Conservation (phyloP, 2,888 invertebrate genomes). For the Aphodius granarius region DNA sequence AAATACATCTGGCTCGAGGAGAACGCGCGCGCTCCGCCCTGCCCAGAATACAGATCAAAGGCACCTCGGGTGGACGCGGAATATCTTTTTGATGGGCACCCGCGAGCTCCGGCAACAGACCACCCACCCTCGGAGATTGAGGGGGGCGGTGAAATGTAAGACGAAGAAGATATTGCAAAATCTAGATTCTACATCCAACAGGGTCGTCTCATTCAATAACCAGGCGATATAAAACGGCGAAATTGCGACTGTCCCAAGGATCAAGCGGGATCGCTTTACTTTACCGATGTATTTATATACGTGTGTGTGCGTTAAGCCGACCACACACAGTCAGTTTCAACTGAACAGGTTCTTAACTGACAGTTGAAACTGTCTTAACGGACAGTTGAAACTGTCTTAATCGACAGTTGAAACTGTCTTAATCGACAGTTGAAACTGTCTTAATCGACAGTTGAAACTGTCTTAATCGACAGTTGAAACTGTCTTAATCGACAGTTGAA, state of each 20-base stretch:
- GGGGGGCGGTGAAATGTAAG: neutral
- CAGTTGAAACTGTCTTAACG: too few species aligned
- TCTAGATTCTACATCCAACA: neutral
- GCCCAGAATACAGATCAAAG: neutral
- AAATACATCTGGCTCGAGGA: neutral
- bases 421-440: too few species aligned
- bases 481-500: too few species aligned
- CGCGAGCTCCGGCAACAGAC: neutral
- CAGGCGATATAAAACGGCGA: neutral
- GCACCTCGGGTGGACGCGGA: neutral
- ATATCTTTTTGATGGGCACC: neutral
- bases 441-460: too few species aligned
- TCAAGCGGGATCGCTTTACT: neutral
- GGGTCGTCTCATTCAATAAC: neutral
- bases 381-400: too few species aligned
- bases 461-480: too few species aligned
- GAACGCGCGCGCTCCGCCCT: neutral
- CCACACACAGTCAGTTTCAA: too few species aligned
- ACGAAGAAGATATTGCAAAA: neutral
- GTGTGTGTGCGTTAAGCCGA: too few species aligned
- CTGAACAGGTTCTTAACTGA: too few species aligned
- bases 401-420: too few species aligned
- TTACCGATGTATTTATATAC: too few species aligned
- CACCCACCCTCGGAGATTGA: neutral
- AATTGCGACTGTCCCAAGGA: neutral